phyloP scores from a whole-genome alignment of 1,140 invertebrate genomes.

The Whitmania pigra region DNA sequence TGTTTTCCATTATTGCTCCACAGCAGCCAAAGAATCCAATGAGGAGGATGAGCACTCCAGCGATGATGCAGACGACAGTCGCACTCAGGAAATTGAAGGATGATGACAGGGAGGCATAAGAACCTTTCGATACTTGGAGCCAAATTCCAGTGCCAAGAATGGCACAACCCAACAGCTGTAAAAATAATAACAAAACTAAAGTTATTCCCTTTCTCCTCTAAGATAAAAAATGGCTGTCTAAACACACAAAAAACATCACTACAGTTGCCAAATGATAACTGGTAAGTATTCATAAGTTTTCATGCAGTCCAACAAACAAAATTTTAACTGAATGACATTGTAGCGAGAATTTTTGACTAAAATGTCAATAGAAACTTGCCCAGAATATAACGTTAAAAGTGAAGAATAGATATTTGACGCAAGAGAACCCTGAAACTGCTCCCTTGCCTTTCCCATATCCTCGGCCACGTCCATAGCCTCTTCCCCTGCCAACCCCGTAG shows the following conservation, averaged over 20 bases:
- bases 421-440: conserved; percentile 5
- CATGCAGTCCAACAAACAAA: too few species aligned
- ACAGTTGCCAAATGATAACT: too few species aligned
- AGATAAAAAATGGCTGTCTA: too few species aligned
- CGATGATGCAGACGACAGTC: conserved; percentile 46
- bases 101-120: conserved; percentile 29
- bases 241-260: too few species aligned
- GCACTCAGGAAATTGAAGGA: conserved; percentile 33
- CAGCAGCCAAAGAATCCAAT: conserved; percentile 78
- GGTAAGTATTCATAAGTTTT: too few species aligned
- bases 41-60: conserved; percentile 63
- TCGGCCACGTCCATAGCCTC: conserved; percentile 7
- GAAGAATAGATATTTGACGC: conserved; percentile 18
- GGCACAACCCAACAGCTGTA: conserved; percentile 57
- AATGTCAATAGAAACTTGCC: conserved; percentile 5
- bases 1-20: conserved; percentile 69
- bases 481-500: background rate
- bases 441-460: conserved; percentile 15
- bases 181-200: conserved; percentile 24
- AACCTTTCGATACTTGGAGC: conserved; percentile 47
- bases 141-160: conserved; percentile 59
- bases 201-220: too few species aligned
- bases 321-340: too few species aligned
- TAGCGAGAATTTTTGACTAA: background rate
- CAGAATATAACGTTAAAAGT: conserved; percentile 20